Evolutionary conservation across 2,888 invertebrate genomes (phyloP).

Genomic region (Steinernema carpocapsae): DNA sequence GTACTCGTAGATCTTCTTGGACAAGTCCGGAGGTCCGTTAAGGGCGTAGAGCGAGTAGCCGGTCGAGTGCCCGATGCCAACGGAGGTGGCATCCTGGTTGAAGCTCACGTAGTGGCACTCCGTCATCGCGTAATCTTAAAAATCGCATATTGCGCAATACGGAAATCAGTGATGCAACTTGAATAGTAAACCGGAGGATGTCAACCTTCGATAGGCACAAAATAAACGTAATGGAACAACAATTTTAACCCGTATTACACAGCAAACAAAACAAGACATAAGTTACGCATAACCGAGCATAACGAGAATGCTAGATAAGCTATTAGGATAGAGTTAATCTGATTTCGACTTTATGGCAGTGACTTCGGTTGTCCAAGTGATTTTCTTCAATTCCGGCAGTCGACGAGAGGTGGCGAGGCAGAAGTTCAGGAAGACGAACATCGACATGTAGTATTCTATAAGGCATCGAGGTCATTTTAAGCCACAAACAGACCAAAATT

Average conservation of each 20-base stretch:
- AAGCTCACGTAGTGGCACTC: slow-evolving; percentile 34
- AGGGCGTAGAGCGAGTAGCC: slow-evolving; percentile 29
- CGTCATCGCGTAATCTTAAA: slow-evolving; percentile 15
- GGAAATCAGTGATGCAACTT: no score
- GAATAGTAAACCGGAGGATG: no score
- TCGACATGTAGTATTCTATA: slow-evolving; percentile 9
- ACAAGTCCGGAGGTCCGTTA: slow-evolving; percentile 24
- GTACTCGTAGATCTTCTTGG: slow-evolving; percentile 31
- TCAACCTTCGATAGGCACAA: not conserved
- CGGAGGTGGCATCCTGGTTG: slow-evolving; percentile 35
- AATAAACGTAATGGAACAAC: not conserved
- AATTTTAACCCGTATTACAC: slow-evolving; percentile 26
- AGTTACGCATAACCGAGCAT: not conserved
- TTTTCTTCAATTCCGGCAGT: not conserved
- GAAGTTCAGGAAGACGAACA: slow-evolving; percentile 69
- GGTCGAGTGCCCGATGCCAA: slow-evolving; percentile 29
- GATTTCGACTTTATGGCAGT: not conserved
- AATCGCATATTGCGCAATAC: no score
- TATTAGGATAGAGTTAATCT: not conserved
- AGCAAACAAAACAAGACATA: not conserved
- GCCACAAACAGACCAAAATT: not conserved
- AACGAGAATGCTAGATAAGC: not conserved
- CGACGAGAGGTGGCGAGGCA: not conserved
- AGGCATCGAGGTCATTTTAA: no score
- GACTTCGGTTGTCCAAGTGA: not conserved